phyloP scores from a whole-genome alignment of 1,140 invertebrate genomes.

The Marisa cornuarietis region DNA sequence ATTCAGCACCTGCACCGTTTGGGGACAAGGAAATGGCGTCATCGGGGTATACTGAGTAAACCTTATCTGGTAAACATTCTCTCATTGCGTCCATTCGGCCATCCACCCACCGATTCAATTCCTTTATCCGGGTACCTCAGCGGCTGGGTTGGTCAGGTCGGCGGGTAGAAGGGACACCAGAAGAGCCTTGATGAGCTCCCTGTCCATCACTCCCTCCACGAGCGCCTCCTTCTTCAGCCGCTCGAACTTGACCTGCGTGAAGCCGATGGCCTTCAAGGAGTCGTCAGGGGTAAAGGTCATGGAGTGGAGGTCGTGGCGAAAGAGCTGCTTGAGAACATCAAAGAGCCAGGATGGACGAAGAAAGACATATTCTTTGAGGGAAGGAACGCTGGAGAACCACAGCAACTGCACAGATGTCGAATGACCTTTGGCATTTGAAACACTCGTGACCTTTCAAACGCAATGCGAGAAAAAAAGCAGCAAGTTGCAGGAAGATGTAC shows the following conservation, averaged over 20 bases:
- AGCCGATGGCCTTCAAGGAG: conserved; percentile 26
- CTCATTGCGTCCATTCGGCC: neutral
- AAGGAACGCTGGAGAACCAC: conserved; percentile 51
- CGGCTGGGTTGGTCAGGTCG: conserved; percentile 43
- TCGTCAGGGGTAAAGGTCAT: conserved; percentile 29
- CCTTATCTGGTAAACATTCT: no score
- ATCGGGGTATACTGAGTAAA: neutral
- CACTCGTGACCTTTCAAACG: no score
- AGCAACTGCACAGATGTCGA: conserved; percentile 32
- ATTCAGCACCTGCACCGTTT: conserved; percentile 32
- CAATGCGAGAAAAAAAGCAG: no score
- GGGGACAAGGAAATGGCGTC: neutral
- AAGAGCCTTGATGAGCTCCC: conserved; percentile 53
- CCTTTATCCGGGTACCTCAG: conserved; percentile 23
- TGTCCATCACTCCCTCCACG: conserved; percentile 51
- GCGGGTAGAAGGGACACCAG: conserved; percentile 43
- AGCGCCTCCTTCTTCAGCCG: conserved; percentile 51
- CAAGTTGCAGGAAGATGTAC: no score
- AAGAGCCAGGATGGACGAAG: conserved; percentile 61
- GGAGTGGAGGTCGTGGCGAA: conserved; percentile 47
- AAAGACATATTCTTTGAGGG: conserved; percentile 51
- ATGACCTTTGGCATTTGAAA: no score
- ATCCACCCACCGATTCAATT: neutral
- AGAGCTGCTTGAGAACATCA: conserved; percentile 53
- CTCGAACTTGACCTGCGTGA: conserved; percentile 49